Percentiles rank a stretch among this genome's conserved stretches.
Evolutionary conservation across 2,888 invertebrate genomes (phyloP).

Genomic region (Drosophila parthenogenetica): DNA sequence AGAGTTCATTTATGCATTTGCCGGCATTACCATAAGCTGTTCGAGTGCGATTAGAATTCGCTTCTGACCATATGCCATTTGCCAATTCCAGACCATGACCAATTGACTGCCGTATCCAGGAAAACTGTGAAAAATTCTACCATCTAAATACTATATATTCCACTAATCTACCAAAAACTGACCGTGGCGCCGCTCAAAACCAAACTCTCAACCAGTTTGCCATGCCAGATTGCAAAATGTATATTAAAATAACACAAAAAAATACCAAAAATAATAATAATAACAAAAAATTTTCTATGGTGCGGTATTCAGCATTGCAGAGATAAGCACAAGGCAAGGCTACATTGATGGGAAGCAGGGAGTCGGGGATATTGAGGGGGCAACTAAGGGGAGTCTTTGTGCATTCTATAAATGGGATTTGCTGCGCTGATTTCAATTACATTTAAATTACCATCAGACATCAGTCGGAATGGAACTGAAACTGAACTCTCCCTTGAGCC

Average conservation of each 20-base stretch:
- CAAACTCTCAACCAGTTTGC: slow-evolving; percentile 8
- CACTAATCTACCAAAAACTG: slow-evolving; percentile 56
- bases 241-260: background rate
- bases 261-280: slow-evolving; percentile 1
- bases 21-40: slow-evolving; percentile 61
- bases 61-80: slow-evolving; percentile 42
- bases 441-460: slow-evolving; percentile 67
- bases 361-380: background rate
- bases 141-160: slow-evolving; percentile 19
- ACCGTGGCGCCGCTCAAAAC: slow-evolving; percentile 6
- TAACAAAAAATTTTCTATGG: slow-evolving; percentile 7
- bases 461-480: background rate
- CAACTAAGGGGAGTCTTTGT: background rate
- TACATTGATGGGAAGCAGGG: background rate
- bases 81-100: slow-evolving; percentile 44
- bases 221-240: slow-evolving; percentile 20
- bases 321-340: slow-evolving; percentile 40
- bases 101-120: slow-evolving; percentile 45
- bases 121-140: background rate
- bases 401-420: slow-evolving; percentile 61
- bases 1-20: slow-evolving; percentile 64
- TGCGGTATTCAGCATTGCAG: slow-evolving; percentile 45
- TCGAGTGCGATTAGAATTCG: slow-evolving; percentile 54
- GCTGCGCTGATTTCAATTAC: slow-evolving; percentile 74
- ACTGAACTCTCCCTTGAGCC: slow-evolving; percentile 1